Evolutionary conservation across 2,113 vertebrate genomes (phyloP).

Genomic region (Platysternon megacephalum): DNA sequence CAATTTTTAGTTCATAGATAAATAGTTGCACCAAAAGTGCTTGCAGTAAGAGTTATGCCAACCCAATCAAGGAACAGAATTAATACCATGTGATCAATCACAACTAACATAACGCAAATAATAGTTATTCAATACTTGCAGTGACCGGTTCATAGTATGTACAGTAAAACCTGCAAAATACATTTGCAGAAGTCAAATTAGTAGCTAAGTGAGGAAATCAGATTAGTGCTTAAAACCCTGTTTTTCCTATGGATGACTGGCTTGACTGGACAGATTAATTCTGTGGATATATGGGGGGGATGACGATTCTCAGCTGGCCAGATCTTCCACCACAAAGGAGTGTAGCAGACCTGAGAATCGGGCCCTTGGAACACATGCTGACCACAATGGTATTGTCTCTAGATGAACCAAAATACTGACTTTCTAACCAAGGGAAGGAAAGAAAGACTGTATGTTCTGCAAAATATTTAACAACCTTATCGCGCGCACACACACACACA

Average conservation of each 20-base stretch:
- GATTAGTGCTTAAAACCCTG: not conserved
- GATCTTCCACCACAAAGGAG: not conserved
- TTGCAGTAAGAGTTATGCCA: not conserved
- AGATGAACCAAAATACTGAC: not conserved
- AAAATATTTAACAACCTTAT: not conserved
- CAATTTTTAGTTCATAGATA: not conserved
- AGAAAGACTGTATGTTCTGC: not conserved
- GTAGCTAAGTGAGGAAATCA: not conserved
- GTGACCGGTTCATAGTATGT: not conserved
- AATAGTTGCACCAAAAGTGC: not conserved
- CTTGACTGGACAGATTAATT: not conserved
- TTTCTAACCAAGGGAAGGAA: not conserved
- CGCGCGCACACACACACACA: no score
- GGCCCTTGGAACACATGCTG: not conserved
- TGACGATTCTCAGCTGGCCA: accelerated
- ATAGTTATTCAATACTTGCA: not conserved
- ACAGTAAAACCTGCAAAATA: not conserved
- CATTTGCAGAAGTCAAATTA: not conserved
- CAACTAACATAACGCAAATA: not conserved
- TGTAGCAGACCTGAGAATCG: not conserved
- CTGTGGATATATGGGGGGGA: not conserved
- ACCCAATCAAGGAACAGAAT: not conserved
- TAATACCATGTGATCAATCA: not conserved
- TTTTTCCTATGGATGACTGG: not conserved
- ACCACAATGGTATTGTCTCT: not conserved